phyloP scores from a whole-genome alignment of 2,113 vertebrate species.

The Atractosteus spatula region DNA sequence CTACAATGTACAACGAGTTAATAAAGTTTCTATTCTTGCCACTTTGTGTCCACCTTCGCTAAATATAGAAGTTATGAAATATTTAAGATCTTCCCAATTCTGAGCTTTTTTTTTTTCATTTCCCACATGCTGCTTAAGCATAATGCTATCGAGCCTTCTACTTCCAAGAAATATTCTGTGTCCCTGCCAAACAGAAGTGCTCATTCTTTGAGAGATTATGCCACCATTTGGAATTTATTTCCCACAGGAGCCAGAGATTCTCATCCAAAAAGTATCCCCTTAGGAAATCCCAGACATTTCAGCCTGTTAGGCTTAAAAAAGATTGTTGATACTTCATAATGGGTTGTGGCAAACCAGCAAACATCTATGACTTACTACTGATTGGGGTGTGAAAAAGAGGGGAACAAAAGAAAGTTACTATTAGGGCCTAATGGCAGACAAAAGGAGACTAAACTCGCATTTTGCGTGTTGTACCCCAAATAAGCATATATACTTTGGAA shows the following conservation, averaged over 20 bases:
- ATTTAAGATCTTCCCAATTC: constrained; percentile 11
- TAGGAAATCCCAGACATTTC: constrained; percentile 1
- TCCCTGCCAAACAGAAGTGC: not conserved
- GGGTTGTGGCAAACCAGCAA: no score
- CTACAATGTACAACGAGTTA: not conserved
- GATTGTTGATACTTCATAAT: not conserved
- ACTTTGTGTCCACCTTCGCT: not conserved
- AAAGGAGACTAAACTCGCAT: no score
- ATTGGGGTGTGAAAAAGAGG: no score
- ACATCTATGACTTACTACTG: no score
- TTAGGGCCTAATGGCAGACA: no score
- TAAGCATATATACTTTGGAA: no score
- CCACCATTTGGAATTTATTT: not conserved
- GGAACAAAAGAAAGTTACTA: no score
- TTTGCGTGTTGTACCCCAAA: no score
- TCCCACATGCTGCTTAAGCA: not conserved
- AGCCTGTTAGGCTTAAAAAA: not conserved
- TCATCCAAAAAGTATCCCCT: not conserved
- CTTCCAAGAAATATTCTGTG: constrained; percentile 6
- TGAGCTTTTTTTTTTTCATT: not conserved
- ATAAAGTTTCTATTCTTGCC: constrained; percentile 15
- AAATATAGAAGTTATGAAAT: constrained; percentile 16
- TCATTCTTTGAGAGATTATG: constrained; percentile 6
- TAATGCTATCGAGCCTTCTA: not conserved
- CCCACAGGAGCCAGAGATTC: not conserved